These are phyloP conservation scores for Apoda limacodes DNA, from an alignment of 2,888 invertebrate genomes.

Conservation along the genomic window DNA sequence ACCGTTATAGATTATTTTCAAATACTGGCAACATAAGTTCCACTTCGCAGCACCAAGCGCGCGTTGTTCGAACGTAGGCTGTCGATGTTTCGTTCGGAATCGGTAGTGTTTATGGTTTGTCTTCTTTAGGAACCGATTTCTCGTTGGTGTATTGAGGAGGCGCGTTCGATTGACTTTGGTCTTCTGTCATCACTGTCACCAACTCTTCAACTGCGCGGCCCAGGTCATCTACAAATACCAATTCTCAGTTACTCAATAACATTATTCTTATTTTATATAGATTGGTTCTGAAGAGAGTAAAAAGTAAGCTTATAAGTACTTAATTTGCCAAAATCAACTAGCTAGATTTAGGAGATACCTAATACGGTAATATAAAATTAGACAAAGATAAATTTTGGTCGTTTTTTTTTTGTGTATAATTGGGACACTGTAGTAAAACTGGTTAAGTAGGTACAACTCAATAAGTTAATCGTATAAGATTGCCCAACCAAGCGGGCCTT, in stretches of 20 bases:
- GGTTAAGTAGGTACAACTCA: too few relatives aligned
- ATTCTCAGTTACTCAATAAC: background rate
- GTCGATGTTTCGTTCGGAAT: too few relatives aligned
- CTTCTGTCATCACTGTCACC: constrained; percentile 91
- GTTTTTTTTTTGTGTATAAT: too few relatives aligned
- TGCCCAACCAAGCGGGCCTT: too few relatives aligned
- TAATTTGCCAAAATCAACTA: too few relatives aligned
- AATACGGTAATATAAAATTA: too few relatives aligned
- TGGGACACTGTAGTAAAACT: too few relatives aligned
- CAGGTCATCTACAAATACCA: constrained; percentile 76
- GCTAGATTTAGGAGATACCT: too few relatives aligned
- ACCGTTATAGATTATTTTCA: constrained; percentile 13
- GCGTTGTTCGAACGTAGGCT: constrained; percentile 22
- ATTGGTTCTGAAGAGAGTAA: constrained; percentile 1
- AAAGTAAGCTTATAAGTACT: too few relatives aligned
- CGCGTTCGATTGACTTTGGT: constrained; percentile 38
- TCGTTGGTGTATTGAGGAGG: constrained; percentile 65
- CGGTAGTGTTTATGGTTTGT: too few relatives aligned
- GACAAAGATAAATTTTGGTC: too few relatives aligned
- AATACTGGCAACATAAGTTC: constrained; percentile 24
- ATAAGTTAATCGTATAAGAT: too few relatives aligned
- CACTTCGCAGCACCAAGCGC: constrained; percentile 30
- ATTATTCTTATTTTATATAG: background rate
- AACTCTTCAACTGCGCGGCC: constrained; percentile 89
- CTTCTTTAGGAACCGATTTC: constrained; percentile 47